Percentiles rank a stretch among this genome's conserved stretches.
Conservation (phyloP, 2,113 vertebrate species). For the Seriola quinqueradiata region DNA sequence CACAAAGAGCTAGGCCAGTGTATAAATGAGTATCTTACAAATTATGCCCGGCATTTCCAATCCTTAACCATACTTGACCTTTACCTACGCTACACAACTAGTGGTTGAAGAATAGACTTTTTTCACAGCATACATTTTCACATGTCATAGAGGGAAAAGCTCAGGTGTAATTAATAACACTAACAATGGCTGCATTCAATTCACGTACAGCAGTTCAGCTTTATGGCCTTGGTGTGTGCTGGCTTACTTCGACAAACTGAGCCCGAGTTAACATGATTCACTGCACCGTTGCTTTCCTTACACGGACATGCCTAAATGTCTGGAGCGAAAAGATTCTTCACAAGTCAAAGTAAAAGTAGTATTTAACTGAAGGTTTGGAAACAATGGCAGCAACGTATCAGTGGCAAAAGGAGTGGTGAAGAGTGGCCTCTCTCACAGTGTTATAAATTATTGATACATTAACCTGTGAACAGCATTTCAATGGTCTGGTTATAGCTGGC, state of each 20-base stretch:
- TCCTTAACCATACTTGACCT: neutral
- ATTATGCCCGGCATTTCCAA: neutral
- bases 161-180: neutral
- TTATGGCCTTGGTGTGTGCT: neutral
- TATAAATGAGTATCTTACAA: neutral
- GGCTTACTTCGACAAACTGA: neutral
- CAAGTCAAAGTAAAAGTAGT: neutral
- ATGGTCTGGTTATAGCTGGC: neutral
- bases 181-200: slow-evolving; percentile 5
- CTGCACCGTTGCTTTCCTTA: neutral
- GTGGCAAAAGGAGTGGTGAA: too few species aligned
- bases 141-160: neutral
- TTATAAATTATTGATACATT: neutral
- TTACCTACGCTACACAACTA: too few species aligned
- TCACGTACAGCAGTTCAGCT: neutral
- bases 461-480: neutral
- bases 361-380: neutral
- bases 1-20: neutral
- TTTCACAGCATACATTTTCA: neutral
- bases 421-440: neutral
- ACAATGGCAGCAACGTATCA: neutral
- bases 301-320: neutral
- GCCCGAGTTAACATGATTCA: neutral
- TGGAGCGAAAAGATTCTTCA: neutral
- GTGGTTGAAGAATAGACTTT: neutral